A percentile compares a stretch with the other conserved stretches of the same genome.
Conservation (phyloP, 1,140 invertebrate genomes). For the Saccostrea glomerata region DNA sequence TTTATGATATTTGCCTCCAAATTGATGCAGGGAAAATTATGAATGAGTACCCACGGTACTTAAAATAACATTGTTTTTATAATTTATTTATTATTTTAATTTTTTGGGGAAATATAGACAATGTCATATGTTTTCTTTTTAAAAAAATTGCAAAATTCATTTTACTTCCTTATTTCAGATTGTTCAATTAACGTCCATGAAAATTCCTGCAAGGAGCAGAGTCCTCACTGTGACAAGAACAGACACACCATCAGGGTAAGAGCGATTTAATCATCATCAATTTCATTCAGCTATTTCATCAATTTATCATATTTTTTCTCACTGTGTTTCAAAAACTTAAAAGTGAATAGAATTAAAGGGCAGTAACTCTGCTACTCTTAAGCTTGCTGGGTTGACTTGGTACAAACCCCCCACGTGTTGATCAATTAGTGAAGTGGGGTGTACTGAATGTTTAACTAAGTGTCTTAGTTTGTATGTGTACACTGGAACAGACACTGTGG, state of each 20-base stretch:
- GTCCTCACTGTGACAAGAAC: slow-evolving; percentile 85
- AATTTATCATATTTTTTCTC: not conserved
- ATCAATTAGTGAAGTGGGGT: not conserved
- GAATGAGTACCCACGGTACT: too few relatives aligned
- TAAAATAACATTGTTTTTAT: too few relatives aligned
- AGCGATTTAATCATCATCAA: not conserved
- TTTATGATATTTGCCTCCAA: too few relatives aligned
- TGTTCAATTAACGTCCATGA: slow-evolving; percentile 92
- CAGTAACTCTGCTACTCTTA: not conserved
- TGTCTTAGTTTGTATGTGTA: not conserved
- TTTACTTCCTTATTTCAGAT: slow-evolving; percentile 81
- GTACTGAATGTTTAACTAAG: not conserved
- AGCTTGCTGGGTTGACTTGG: not conserved
- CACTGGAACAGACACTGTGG: not conserved
- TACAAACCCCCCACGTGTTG: not conserved
- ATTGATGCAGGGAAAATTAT: too few relatives aligned
- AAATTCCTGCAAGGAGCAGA: slow-evolving; percentile 91
- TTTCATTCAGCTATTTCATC: not conserved
- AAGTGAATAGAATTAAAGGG: not conserved
- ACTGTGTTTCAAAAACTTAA: not conserved
- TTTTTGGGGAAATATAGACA: too few relatives aligned
- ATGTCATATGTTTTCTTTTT: too few relatives aligned
- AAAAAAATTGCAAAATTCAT: too few relatives aligned
- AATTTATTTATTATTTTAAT: too few relatives aligned
- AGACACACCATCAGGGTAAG: slow-evolving; percentile 43